These are phyloP conservation scores for Liodrosophila aerea DNA, from an alignment of 2,888 invertebrate species.

Conservation along the genomic window DNA sequence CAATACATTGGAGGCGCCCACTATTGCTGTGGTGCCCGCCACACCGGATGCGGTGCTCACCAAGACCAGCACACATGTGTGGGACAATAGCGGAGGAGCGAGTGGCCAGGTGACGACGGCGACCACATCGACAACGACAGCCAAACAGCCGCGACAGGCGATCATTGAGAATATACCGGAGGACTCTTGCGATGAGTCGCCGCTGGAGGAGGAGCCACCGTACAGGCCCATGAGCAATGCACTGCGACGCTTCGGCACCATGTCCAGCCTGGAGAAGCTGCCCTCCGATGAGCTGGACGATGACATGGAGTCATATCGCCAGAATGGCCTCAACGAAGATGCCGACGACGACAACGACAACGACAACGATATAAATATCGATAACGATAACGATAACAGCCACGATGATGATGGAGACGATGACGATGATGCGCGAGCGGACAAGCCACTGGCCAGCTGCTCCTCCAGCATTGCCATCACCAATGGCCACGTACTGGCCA, in stretches of 20 bases:
- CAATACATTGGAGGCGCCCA: slow-evolving; percentile 82
- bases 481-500: slow-evolving; percentile 64
- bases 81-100: slow-evolving; percentile 76
- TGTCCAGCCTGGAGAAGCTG: slow-evolving; percentile 88
- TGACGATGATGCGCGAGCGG: slow-evolving; percentile 63
- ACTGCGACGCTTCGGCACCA: slow-evolving; percentile 86
- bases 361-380: slow-evolving; percentile 64
- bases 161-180: slow-evolving; percentile 83
- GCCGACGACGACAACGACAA: slow-evolving; percentile 80
- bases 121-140: slow-evolving; percentile 54
- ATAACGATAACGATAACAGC: slow-evolving; percentile 80
- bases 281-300: slow-evolving; percentile 85
- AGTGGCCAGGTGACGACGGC: slow-evolving; percentile 77
- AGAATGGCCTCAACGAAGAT: slow-evolving; percentile 66
- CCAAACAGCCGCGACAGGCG: slow-evolving; percentile 74
- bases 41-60: slow-evolving; percentile 85
- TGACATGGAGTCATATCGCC: slow-evolving; percentile 78
- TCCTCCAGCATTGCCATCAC: slow-evolving; percentile 27
- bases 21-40: slow-evolving; percentile 89
- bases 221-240: slow-evolving; percentile 86
- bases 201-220: slow-evolving; percentile 88
- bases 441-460: slow-evolving; percentile 32
- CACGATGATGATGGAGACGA: slow-evolving; percentile 63
- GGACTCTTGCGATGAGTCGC: slow-evolving; percentile 87
- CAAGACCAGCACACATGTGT: slow-evolving; percentile 81